Evolutionary conservation across 2,113 vertebrate genomes (phyloP).

Genomic region (Stercorarius parasiticus): DNA sequence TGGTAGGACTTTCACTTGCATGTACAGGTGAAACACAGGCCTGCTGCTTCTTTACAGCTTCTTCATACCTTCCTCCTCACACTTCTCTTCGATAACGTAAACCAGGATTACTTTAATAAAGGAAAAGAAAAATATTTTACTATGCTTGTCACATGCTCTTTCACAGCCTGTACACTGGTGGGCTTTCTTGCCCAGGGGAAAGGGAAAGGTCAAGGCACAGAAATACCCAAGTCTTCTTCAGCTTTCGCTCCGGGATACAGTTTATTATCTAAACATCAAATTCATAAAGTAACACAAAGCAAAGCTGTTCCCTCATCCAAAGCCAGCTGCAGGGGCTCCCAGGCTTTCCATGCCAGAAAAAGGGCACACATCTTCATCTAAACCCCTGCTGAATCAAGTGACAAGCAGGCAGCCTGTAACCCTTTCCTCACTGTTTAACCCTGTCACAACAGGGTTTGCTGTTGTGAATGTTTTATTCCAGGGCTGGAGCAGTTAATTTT

Average conservation of each 20-base stretch:
- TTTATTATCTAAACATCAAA: conserved; percentile 57
- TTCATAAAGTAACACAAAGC: conserved; percentile 53
- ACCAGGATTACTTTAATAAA: background rate
- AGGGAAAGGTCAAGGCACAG: conserved; percentile 39
- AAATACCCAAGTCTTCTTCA: conserved; percentile 50
- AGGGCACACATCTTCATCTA: conserved; percentile 56
- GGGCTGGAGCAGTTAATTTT: background rate
- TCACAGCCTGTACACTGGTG: conserved; percentile 12
- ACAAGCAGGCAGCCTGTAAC: conserved; percentile 46
- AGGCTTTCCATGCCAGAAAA: conserved; percentile 49
- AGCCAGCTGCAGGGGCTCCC: conserved; percentile 53
- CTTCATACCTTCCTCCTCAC: background rate
- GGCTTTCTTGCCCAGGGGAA: conserved; percentile 22
- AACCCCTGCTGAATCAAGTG: conserved; percentile 34
- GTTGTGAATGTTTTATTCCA: background rate
- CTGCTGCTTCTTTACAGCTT: background rate
- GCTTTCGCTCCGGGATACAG: background rate
- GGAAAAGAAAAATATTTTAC: conserved; percentile 29
- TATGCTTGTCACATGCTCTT: background rate
- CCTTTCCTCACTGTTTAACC: conserved; percentile 37
- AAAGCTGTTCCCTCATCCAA: conserved; percentile 50
- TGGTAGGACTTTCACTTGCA: background rate
- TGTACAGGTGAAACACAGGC: background rate
- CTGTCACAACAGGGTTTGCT: background rate
- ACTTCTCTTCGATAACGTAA: background rate